Evolutionary conservation across 2,797 vertebrate species (phyloP).

Genomic region (Sebastes steindachneri): DNA sequence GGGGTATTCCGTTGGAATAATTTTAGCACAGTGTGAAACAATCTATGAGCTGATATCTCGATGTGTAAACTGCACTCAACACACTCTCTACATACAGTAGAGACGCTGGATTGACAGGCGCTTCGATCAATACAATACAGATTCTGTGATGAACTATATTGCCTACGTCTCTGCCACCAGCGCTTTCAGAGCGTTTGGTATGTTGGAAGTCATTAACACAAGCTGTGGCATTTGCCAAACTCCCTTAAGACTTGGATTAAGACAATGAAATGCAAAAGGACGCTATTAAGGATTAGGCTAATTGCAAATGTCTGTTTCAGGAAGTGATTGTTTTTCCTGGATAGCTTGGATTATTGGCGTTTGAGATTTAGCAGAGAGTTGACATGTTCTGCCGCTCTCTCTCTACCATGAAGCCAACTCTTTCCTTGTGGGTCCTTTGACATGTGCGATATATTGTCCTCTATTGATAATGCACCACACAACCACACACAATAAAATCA

Average conservation of each 20-base stretch:
- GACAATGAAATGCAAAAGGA: constrained; percentile 64
- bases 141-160: constrained; percentile 16
- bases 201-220: constrained; percentile 60
- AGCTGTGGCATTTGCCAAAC: constrained; percentile 61
- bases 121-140: constrained; percentile 1
- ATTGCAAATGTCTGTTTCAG: constrained; percentile 77
- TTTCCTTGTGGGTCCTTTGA: constrained; percentile 2
- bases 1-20: constrained; percentile 77
- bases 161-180: constrained; percentile 27
- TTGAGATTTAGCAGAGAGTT: constrained; percentile 61
- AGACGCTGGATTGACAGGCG: not conserved
- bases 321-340: constrained; percentile 73
- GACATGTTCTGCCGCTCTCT: constrained; percentile 49
- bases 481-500: not conserved
- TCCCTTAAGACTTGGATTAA: constrained; percentile 70
- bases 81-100: constrained; percentile 36
- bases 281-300: constrained; percentile 80
- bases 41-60: constrained; percentile 65
- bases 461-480: not conserved
- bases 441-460: constrained; percentile 18
- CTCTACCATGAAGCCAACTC: constrained; percentile 21
- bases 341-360: constrained; percentile 74
- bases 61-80: constrained; percentile 62
- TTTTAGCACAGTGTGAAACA: constrained; percentile 80
- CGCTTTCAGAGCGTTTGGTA: constrained; percentile 1